Evolutionary conservation across 64 coral and sea anemone genomes (phyloP), one percentile per base, ranked within the genome.

Genomic region (Trachythela sp.): DNA sequence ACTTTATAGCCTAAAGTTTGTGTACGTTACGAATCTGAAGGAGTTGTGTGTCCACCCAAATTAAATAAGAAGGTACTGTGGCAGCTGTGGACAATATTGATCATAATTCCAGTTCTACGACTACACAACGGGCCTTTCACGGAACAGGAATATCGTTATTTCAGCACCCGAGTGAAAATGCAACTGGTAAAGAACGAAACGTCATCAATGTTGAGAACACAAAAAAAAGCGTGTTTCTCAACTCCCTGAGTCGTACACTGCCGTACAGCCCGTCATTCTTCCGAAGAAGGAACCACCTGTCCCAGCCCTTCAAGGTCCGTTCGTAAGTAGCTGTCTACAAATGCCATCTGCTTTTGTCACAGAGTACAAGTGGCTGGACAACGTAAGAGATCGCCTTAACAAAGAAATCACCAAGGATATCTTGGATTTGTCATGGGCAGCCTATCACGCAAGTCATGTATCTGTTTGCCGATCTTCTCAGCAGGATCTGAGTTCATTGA

Each of bases 21-120:
- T 76, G 35, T 32, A 20, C n/a, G 39, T 40, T 94, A 84, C 84
- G 89, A 94, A 90, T 90, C 68, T 6, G 89, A 94, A 50, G 89
- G 85, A 40, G 89, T 91, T 10, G 37, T 91, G 24, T 91, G 93
- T 42, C 93, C 85, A 7, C 42, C 37, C 9, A 94, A 90, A n/a
- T 51, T 94, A 26, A 80, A 80, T 27, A 94, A 88, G n/a, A 48
- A 40, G 10, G 22, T 94, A 94, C 84, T n/a, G 90, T 88, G 13
- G 56, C 68, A 72, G 68, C 68, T 31, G 68, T 72, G 68, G 68
- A 4, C 68, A 72, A 72, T 72, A 72, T 72, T 72, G 68, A 72
- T 10, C 68, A 72, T 26, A 72, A 72, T 72, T 26, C 3, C 29
- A 72, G 68, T 72, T 72, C 68, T 27, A 72, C 68, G 4, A 72